Evolutionary conservation across 2,797 vertebrate species (phyloP), one percentile per base, ranked within the genome.

Genomic region (Cyprinodon diabolis): DNA sequence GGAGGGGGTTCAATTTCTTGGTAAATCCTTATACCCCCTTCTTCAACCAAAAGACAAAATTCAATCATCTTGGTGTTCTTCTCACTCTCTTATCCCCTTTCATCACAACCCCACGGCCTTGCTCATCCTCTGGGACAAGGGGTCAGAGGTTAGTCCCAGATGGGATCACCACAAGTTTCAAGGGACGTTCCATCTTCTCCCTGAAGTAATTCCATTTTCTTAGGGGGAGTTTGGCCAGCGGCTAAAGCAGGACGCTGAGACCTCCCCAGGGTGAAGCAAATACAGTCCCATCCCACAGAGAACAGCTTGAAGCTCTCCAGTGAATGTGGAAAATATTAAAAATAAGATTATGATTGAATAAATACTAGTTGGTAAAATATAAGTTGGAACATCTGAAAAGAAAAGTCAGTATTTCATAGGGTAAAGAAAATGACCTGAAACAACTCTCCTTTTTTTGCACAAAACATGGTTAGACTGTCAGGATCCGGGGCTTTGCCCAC

Each of bases 1-100:
- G 86, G 80, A 86, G 79, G 85, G 82, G 73, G 49, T 90, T 93
- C 94, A 88, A 94, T 95, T 96, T 96, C 94, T 86, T 77, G 54
- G 86, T 91, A 94, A 95, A 94, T 94, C 95, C 94, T 92, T 76
- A 91, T 88, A 88, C 82, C 90, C 88, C 85, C 84, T 94, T 80
- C 92, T 88, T 82, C 37, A 81, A 78, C 75, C 82, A 86, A 87
- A 95, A 94, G 95, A 95, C 91, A 91, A 93, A 95, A 94, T 91
- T 89, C 80, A 91, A 92, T 93, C 89, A 87, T 87, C 81, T 85
- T 56, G 77, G 81, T 89, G 84, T 89, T 86, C 72, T 84, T 75
- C 78, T 84, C 55, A 4, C 80, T 74, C 66, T 84, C 87, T 90
- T 87, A 85, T 79, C 83, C 79, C 65, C n/a, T 79, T 80, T 80